Evolutionary conservation across 2,888 invertebrate species (phyloP).

Genomic region (Folsomia candida): DNA sequence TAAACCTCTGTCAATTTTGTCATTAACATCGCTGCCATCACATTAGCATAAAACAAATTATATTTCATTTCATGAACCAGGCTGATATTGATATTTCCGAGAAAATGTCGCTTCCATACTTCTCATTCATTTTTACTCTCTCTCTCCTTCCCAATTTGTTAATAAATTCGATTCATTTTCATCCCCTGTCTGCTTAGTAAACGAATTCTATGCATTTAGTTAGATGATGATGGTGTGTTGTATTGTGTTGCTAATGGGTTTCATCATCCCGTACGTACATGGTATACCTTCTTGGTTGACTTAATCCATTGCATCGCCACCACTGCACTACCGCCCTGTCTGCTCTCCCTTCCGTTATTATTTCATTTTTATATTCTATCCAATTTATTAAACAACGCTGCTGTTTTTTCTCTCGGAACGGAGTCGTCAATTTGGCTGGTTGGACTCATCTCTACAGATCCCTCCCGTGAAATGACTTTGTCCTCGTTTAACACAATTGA

Average conservation of each 20-base stretch:
- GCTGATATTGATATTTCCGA: not conserved
- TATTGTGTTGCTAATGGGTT: not conserved
- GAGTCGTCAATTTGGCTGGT: not conserved
- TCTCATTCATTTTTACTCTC: constrained; percentile 10
- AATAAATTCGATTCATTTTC: constrained; percentile 36
- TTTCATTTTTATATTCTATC: constrained; percentile 26
- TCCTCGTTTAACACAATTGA: not conserved
- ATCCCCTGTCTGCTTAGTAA: constrained; percentile 26
- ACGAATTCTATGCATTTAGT: not conserved
- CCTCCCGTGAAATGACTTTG: not conserved
- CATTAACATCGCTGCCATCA: not conserved
- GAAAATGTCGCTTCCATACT: not conserved
- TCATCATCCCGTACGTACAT: not conserved
- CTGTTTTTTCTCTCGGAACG: not conserved
- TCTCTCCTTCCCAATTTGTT: constrained; percentile 11
- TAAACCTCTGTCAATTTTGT: not conserved
- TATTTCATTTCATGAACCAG: not conserved
- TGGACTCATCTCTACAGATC: not conserved
- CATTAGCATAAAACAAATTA: constrained; percentile 5
- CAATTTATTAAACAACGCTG: constrained; percentile 20
- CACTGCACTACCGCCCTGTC: not conserved
- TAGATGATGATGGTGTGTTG: not conserved
- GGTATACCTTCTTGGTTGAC: not conserved
- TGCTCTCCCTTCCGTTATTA: constrained; percentile 18
- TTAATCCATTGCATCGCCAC: not conserved